These are phyloP conservation scores for Scaptodrosophila lebanonensis DNA, from an alignment of 1,140 invertebrate genomes.

Conservation along the genomic window DNA sequence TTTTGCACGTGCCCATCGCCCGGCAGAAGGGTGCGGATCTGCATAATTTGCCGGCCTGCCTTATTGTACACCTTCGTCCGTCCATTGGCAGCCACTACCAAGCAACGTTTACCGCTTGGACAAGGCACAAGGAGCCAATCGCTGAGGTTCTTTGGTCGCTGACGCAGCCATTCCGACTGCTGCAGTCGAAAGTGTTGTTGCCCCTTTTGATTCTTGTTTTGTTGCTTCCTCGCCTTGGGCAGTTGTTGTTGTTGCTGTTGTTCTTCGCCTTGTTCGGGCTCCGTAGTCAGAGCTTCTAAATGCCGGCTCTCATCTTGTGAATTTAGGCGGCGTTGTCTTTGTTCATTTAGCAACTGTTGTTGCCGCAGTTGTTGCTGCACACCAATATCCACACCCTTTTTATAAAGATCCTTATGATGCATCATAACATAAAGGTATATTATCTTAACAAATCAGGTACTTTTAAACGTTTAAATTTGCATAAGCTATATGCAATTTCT, in stretches of 20 bases:
- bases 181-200: conserved; percentile 28
- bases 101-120: conserved; percentile 87
- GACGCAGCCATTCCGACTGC: conserved; percentile 93
- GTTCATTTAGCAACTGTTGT: conserved; percentile 28
- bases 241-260: conserved; percentile 9
- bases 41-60: conserved; percentile 80
- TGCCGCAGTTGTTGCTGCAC: conserved; percentile 52
- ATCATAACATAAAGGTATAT: too few relatives aligned
- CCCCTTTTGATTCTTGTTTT: conserved; percentile 1
- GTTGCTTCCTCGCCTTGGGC: conserved; percentile 19
- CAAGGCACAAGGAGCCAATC: conserved; percentile 91
- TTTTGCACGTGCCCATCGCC: conserved; percentile 81
- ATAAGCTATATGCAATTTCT: too few relatives aligned
- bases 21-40: conserved; percentile 85
- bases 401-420: conserved; percentile 46
- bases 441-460: too few relatives aligned
- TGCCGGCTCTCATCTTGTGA: conserved; percentile 45
- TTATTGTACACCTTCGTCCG: conserved; percentile 85
- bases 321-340: conserved; percentile 70
- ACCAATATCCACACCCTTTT: conserved; percentile 43
- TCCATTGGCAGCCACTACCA: conserved; percentile 87
- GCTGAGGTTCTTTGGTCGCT: conserved; percentile 85
- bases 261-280: conserved; percentile 7
- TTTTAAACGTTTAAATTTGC: too few relatives aligned
- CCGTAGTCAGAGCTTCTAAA: conserved; percentile 5